Evolutionary conservation across 1,140 invertebrate species (phyloP).

Genomic region (Lepidurus apus): DNA sequence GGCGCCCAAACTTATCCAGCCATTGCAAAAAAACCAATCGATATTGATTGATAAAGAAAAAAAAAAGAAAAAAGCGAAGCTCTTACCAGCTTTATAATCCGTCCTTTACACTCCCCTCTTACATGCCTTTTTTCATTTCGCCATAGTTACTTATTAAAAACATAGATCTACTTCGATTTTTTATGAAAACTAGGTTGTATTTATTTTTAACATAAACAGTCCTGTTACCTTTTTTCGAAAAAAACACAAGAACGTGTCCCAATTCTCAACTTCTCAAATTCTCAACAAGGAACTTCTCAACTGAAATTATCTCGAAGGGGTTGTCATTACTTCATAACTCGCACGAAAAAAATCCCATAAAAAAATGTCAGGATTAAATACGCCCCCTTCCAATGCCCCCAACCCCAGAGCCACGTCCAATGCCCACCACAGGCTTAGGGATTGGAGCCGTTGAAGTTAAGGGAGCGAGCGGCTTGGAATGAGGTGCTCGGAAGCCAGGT

Average conservation of each 20-base stretch:
- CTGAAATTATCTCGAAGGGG: neutral
- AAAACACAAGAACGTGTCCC: no score
- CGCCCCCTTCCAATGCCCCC: neutral
- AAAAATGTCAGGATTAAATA: neutral
- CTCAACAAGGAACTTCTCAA: no score
- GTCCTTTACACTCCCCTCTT: constrained; percentile 2
- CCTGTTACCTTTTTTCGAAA: neutral
- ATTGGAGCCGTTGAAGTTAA: neutral
- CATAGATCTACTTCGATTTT: neutral
- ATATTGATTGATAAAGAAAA: neutral
- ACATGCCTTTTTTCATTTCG: neutral
- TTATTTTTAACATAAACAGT: constrained; percentile 15
- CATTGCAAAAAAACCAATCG: neutral
- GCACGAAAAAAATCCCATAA: neutral
- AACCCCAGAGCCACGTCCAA: neutral
- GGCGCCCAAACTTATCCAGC: neutral
- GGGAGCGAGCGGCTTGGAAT: neutral
- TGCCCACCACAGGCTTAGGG: neutral
- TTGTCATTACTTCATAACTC: neutral
- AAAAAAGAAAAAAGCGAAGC: neutral
- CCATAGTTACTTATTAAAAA: constrained; percentile 13
- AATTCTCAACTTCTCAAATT: no score
- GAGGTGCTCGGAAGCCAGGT: neutral
- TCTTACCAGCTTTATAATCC: neutral
- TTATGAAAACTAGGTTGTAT: neutral